Conservation (phyloP, 2,797 vertebrate genomes). For the Huso huso region DNA sequence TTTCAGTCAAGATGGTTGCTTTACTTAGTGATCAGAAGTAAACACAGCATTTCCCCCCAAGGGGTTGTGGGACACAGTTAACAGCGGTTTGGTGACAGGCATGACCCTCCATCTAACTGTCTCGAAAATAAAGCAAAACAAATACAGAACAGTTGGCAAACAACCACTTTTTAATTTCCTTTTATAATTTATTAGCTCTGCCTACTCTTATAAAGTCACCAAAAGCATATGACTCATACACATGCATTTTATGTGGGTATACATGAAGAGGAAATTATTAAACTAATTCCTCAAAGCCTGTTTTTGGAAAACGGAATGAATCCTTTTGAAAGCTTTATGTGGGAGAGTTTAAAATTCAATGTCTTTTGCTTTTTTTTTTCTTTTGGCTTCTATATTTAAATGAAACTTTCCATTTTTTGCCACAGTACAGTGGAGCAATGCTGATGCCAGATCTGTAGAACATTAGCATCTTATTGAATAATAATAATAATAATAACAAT, state of each 20-base stretch:
- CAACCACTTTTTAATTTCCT: neutral
- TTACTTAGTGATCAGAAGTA: too few species aligned
- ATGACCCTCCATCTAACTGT: neutral
- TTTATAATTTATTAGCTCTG: constrained; percentile 1
- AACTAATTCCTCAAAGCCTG: constrained; percentile 14
- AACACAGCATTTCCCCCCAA: too few species aligned
- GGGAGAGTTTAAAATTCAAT: neutral
- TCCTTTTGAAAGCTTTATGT: neutral
- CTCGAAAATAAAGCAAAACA: neutral
- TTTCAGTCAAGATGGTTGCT: too few species aligned
- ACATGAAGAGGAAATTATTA: constrained; percentile 18
- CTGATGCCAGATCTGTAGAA: constrained; percentile 8
- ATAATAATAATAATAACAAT: neutral
- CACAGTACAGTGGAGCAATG: constrained; percentile 1
- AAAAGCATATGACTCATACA: constrained; percentile 14
- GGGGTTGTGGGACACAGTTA: neutral
- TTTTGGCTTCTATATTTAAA: neutral
- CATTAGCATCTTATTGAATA: neutral
- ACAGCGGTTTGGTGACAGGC: neutral
- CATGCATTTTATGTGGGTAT: constrained; percentile 15
- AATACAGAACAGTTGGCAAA: neutral
- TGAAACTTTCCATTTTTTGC: neutral
- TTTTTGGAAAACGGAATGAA: constrained; percentile 1
- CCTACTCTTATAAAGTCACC: constrained; percentile 11
- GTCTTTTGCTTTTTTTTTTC: neutral